Percentiles rank a stretch among this genome's conserved stretches.
Evolutionary conservation across 1,140 invertebrate genomes (phyloP).

Genomic region (Pseudomyrmex sp.): DNA sequence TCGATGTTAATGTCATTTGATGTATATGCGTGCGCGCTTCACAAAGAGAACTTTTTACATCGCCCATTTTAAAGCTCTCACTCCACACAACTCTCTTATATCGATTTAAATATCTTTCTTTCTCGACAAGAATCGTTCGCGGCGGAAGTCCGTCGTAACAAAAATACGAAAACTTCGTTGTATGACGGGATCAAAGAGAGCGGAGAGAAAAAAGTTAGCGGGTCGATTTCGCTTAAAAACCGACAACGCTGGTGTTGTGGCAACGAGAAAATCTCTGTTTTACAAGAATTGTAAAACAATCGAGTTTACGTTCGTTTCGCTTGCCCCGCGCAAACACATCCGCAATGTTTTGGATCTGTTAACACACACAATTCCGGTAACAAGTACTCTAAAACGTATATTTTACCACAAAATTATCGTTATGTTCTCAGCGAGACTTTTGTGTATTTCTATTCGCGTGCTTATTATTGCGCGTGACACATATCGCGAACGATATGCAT

Average conservation of each 20-base stretch:
- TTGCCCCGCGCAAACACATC: slow-evolving; percentile 1
- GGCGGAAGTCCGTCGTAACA: slow-evolving; percentile 1
- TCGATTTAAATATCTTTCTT: slow-evolving; percentile 46
- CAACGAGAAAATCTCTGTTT: slow-evolving; percentile 33
- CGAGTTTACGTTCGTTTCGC: slow-evolving; percentile 25
- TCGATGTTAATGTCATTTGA: neutral
- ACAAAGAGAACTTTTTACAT: slow-evolving; percentile 29
- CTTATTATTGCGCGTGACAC: slow-evolving; percentile 32
- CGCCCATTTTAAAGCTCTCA: neutral
- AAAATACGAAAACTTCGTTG: slow-evolving; percentile 44
- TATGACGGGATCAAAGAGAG: slow-evolving; percentile 12
- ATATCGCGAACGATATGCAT: slow-evolving; percentile 1
- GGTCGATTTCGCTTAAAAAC: slow-evolving; percentile 4
- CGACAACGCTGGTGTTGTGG: slow-evolving; percentile 16
- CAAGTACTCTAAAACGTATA: slow-evolving; percentile 4
- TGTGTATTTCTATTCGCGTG: slow-evolving; percentile 11
- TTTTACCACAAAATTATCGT: slow-evolving; percentile 35
- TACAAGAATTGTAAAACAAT: slow-evolving; percentile 40
- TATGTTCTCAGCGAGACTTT: slow-evolving; percentile 25
- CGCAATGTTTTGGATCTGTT: slow-evolving; percentile 1
- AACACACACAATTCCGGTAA: slow-evolving; percentile 31
- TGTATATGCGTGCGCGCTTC: neutral
- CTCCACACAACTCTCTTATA: slow-evolving; percentile 13
- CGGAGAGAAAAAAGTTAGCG: slow-evolving; percentile 33
- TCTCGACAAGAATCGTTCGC: neutral